Percentiles rank a stretch among this genome's conserved stretches.
Evolutionary conservation across 2,888 invertebrate species (phyloP).

Genomic region (Tetrapedia diversipes): DNA sequence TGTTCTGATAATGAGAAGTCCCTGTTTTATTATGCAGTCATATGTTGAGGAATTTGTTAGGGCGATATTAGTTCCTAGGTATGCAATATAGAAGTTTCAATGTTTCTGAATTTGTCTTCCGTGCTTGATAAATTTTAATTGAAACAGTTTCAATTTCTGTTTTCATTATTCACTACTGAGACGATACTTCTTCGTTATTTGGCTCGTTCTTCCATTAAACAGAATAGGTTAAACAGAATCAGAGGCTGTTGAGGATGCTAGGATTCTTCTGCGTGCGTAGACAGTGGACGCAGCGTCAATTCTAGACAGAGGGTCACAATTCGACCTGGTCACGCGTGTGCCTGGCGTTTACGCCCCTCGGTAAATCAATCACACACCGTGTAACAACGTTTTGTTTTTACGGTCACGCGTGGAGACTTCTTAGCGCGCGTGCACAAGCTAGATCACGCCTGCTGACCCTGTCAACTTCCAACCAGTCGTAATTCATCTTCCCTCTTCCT

Average conservation of each 20-base stretch:
- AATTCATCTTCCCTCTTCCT: conserved; percentile 55
- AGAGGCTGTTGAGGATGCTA: not conserved
- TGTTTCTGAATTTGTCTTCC: too few relatives aligned
- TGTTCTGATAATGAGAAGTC: too few relatives aligned
- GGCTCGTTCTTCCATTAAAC: too few relatives aligned
- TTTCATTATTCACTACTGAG: too few relatives aligned
- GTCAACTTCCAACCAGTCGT: conserved; percentile 44
- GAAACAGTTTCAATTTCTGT: too few relatives aligned
- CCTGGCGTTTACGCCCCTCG: conserved; percentile 71
- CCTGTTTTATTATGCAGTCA: too few relatives aligned
- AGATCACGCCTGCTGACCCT: conserved; percentile 48
- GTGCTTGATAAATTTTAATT: too few relatives aligned
- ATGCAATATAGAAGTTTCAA: too few relatives aligned
- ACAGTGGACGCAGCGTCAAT: not conserved
- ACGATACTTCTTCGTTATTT: too few relatives aligned
- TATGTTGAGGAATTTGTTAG: too few relatives aligned
- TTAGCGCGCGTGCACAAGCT: conserved; percentile 17
- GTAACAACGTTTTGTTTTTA: conserved; percentile 71
- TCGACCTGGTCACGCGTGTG: conserved; percentile 56
- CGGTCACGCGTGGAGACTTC: conserved; percentile 46
- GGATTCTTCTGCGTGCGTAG: not conserved
- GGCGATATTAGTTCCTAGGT: too few relatives aligned
- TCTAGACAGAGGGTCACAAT: conserved; percentile 26
- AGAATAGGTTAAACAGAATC: too few relatives aligned
- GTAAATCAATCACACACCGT: conserved; percentile 74